Conservation (phyloP, 1,140 invertebrate genomes). For the Acromyrmex echinatior region DNA sequence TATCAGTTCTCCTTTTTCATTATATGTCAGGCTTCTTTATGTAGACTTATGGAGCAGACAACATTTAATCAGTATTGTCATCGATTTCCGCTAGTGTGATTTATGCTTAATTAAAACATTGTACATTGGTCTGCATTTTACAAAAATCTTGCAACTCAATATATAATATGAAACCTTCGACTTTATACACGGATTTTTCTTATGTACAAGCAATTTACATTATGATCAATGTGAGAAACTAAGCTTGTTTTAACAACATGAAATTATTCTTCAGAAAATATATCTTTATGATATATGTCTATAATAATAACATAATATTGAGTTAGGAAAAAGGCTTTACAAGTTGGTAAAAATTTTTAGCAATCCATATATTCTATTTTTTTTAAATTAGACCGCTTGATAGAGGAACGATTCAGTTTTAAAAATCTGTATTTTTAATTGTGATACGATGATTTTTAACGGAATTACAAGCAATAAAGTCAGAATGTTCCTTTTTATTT, state of each 20-base stretch:
- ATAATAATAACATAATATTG: background rate
- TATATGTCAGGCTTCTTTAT: constrained; percentile 51
- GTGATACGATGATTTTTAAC: too few relatives aligned
- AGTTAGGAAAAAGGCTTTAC: too few relatives aligned
- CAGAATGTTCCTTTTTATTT: too few relatives aligned
- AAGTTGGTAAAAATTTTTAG: too few relatives aligned
- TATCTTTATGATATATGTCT: background rate
- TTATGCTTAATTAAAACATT: constrained; percentile 39
- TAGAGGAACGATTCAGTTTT: too few relatives aligned
- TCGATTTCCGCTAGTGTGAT: constrained; percentile 33
- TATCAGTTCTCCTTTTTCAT: constrained; percentile 14
- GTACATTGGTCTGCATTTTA: constrained; percentile 29
- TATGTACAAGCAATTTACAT: constrained; percentile 51
- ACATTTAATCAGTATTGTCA: constrained; percentile 64
- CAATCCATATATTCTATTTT: too few relatives aligned
- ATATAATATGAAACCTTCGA: constrained; percentile 29
- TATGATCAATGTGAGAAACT: background rate
- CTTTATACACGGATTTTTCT: constrained; percentile 27
- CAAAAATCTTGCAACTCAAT: constrained; percentile 19
- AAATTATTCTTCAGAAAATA: constrained; percentile 29
- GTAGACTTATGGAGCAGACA: constrained; percentile 25
- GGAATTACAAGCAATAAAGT: too few relatives aligned
- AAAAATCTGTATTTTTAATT: too few relatives aligned
- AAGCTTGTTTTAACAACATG: constrained; percentile 16
- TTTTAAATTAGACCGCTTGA: too few relatives aligned